Evolutionary conservation across 2,113 vertebrate genomes (phyloP), one percentile per base, ranked within the genome.

Genomic region (Corynorhinus townsendii): DNA sequence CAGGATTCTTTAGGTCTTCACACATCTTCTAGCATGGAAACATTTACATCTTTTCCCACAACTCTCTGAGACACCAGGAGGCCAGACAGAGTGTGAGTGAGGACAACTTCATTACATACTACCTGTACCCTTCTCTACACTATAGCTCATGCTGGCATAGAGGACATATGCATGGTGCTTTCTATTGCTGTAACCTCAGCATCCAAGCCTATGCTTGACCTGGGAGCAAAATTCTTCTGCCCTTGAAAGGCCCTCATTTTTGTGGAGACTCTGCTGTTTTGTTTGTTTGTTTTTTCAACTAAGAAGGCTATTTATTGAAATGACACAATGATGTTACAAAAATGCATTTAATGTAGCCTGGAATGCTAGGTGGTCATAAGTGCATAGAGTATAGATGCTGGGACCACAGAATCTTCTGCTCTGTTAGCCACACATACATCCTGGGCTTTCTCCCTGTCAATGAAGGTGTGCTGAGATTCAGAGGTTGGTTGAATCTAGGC

Each of bases 291-390:
- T 56, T 20, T 56, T 77, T 94, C 68, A 93, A 90, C 72, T 79
- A 93, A 94, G 52, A 87, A 83, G 86, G 73, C 56, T 82, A 69
- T 96, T 97, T 96, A 94, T 97, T 96, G 68, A 96, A 96, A 91
- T 68, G 86, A 82, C 71, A 93, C 90, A 91, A 69, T 76, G 40
- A 89, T 91, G 54, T 92, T 90, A 91, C 84, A 95, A 85, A 76
- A 49, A 86, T 88, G 30, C 16, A 83, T 76, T 75, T 89, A 56
- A 86, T 14, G 4, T 69, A 45, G 35, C 73, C 56, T 71, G 79
- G 35, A 66, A 90, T 47, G 35, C 82, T 73, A 17, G 16, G 26
- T 45, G 68, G 86, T 94, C 22, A 0, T 92, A 86, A 95, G 24
- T 38, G 45, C 45, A 73, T 4, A 4, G 69, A n/a, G n/a, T n/a